Percentiles rank a stretch among this genome's conserved stretches.
Evolutionary conservation across 2,113 vertebrate genomes (phyloP).

Genomic region (Notiomystis cincta): DNA sequence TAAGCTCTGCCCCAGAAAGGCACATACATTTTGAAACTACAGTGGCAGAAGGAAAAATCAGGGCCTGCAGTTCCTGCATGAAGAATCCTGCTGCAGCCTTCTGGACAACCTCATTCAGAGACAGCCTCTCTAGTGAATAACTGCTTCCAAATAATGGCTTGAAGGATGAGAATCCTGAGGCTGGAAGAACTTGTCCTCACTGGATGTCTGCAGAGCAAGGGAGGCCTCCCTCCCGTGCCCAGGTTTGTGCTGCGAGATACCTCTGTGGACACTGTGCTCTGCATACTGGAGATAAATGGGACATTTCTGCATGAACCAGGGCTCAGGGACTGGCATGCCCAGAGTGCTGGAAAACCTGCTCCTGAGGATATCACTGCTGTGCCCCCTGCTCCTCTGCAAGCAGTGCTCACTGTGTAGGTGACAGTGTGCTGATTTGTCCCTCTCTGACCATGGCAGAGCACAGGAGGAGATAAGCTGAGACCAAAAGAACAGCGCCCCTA

Average conservation of each 20-base stretch:
- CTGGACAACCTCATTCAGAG: background rate
- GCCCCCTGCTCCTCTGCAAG: accelerated
- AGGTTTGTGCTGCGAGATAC: accelerated
- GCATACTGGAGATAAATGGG: background rate
- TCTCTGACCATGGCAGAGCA: too few relatives aligned
- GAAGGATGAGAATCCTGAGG: background rate
- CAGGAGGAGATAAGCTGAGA: background rate
- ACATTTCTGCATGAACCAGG: background rate
- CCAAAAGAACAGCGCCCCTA: background rate
- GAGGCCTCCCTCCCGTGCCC: background rate
- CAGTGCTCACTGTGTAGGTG: accelerated
- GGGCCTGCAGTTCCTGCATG: background rate
- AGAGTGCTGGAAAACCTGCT: background rate
- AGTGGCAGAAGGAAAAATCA: background rate
- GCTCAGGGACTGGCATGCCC: accelerated
- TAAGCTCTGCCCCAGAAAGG: background rate
- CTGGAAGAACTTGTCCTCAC: background rate
- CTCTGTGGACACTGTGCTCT: background rate
- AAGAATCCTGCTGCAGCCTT: background rate
- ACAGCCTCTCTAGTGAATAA: background rate
- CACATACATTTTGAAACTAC: background rate
- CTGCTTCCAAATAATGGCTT: background rate
- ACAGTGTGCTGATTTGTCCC: background rate
- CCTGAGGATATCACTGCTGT: accelerated
- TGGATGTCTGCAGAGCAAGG: accelerated